phyloP scores from a whole-genome alignment of 2,888 invertebrate genomes.

The Sylvicola cinctus region DNA sequence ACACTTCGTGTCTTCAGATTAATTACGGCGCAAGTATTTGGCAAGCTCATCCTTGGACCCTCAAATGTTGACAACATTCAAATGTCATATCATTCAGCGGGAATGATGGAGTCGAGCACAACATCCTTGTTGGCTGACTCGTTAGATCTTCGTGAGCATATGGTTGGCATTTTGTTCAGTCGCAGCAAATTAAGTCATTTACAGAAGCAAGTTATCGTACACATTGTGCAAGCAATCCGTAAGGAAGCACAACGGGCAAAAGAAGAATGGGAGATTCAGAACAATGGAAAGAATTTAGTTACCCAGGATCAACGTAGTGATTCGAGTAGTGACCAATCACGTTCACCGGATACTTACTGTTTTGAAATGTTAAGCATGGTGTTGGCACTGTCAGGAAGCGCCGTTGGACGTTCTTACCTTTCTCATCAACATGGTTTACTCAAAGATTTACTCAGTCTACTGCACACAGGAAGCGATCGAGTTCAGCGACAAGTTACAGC shows the following conservation, averaged over 20 bases:
- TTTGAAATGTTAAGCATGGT: conserved; percentile 94
- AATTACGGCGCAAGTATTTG: conserved; percentile 81
- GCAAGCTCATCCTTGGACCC: conserved; percentile 49
- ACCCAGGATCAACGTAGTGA: conserved; percentile 18
- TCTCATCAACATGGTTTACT: conserved; percentile 75
- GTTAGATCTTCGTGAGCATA: conserved; percentile 75
- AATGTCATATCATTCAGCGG: conserved; percentile 11
- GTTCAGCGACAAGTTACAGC: conserved; percentile 87
- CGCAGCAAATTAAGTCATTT: conserved; percentile 81
- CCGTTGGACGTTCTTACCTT: conserved; percentile 73
- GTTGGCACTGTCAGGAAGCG: conserved; percentile 78
- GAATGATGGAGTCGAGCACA: conserved; percentile 17
- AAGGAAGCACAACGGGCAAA: conserved; percentile 70
- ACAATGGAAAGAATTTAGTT: conserved; percentile 12
- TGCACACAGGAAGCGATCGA: conserved; percentile 86
- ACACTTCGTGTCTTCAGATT: conserved; percentile 80
- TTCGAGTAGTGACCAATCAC: conserved; percentile 17
- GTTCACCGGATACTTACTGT: conserved; percentile 67
- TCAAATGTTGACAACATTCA: conserved; percentile 8
- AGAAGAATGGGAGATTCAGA: conserved; percentile 73
- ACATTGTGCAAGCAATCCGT: conserved; percentile 76
- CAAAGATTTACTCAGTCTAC: conserved; percentile 60
- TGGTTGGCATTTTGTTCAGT: conserved; percentile 90
- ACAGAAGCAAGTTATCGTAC: conserved; percentile 82
- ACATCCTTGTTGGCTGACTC: conserved; percentile 25